Evolutionary conservation across 2,797 vertebrate genomes (phyloP).

Genomic region (Melanotaenia boesemani): DNA sequence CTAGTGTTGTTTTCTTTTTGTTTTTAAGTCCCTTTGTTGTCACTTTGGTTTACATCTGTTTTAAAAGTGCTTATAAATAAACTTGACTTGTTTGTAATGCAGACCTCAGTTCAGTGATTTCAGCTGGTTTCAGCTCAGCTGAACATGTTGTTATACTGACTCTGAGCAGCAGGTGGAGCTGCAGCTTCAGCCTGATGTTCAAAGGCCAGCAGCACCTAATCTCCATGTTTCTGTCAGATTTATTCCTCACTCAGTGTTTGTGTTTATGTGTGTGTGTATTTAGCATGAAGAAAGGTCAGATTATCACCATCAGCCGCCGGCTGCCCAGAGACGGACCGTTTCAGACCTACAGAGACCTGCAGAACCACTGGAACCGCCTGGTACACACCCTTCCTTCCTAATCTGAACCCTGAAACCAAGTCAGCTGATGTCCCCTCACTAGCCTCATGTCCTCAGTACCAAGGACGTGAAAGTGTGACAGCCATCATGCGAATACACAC

Average conservation of each 20-base stretch:
- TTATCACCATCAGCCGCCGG: conserved; percentile 85
- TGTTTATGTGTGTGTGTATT: conserved; percentile 18
- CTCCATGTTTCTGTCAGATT: neutral
- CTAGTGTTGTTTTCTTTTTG: no score
- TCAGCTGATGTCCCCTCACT: no score
- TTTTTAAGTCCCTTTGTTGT: no score
- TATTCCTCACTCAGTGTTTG: neutral
- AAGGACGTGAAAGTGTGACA: no score
- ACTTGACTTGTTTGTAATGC: no score
- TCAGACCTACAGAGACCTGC: conserved; percentile 85
- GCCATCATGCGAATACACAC: no score
- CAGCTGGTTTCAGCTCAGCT: no score
- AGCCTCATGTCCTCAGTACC: no score
- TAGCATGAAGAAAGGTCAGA: conserved; percentile 95
- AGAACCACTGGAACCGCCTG: conserved; percentile 88
- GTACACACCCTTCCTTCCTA: conserved; percentile 71
- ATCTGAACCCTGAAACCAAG: neutral
- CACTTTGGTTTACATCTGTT: no score
- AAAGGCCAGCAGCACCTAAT: neutral
- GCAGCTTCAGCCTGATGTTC: conserved; percentile 5
- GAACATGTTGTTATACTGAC: conserved; percentile 2
- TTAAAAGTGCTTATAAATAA: no score
- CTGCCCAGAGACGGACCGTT: conserved; percentile 88
- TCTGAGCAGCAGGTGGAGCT: conserved; percentile 56
- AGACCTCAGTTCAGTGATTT: no score